Conservation (phyloP, 2,888 invertebrate genomes). For the Tiliacea aurago region DNA sequence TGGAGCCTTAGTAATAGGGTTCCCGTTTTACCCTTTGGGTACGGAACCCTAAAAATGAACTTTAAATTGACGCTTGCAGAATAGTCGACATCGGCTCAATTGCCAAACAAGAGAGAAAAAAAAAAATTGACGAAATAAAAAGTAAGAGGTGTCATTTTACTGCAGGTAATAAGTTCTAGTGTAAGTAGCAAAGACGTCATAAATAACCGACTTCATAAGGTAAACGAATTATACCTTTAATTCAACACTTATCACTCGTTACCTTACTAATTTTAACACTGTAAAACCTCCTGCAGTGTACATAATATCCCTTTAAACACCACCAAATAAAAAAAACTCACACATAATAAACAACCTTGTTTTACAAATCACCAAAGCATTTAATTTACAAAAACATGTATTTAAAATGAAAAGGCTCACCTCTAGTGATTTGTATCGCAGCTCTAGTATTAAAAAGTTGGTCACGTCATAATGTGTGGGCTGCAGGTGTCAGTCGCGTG, state of each 20-base stretch:
- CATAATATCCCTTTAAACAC: constrained; percentile 25
- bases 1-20: no score
- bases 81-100: no score
- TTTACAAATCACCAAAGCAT: constrained; percentile 45
- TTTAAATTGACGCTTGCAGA: no score
- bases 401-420: constrained; percentile 36
- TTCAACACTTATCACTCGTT: background rate
- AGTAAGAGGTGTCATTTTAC: no score
- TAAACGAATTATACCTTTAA: background rate
- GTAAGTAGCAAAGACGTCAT: no score
- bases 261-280: constrained; percentile 27
- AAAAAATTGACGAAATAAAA: no score
- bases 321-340: constrained; percentile 40
- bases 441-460: constrained; percentile 61
- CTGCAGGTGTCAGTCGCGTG: constrained; percentile 52
- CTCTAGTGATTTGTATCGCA: constrained; percentile 63
- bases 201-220: background rate
- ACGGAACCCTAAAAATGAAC: no score
- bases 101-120: no score
- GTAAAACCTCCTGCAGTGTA: constrained; percentile 40
- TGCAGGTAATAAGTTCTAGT: no score
- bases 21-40: no score
- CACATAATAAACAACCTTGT: constrained; percentile 46
- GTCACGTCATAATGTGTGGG: constrained; percentile 52
- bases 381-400: constrained; percentile 45